phyloP scores from a whole-genome alignment of 2,888 invertebrate species.

The Lepidochitona cinerea region DNA sequence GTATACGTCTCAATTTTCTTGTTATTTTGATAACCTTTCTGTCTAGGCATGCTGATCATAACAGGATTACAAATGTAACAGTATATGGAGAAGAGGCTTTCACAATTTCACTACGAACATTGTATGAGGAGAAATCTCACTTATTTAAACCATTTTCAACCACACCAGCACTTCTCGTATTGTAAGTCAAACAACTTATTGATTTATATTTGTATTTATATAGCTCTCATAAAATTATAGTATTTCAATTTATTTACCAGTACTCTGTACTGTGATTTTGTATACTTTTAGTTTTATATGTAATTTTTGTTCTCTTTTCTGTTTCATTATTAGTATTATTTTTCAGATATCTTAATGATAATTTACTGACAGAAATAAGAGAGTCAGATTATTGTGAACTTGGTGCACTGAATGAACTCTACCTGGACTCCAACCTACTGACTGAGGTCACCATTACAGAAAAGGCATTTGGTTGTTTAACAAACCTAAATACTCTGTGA shows the following conservation, averaged over 20 bases:
- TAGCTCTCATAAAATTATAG: no score
- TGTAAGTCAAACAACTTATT: slow-evolving; percentile 15
- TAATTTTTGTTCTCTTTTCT: no score
- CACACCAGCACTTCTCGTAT: slow-evolving; percentile 12
- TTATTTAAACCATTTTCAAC: slow-evolving; percentile 15
- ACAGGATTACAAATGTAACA: slow-evolving; percentile 37
- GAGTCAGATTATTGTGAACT: slow-evolving; percentile 45
- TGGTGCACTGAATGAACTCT: slow-evolving; percentile 29
- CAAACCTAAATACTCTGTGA: slow-evolving; percentile 38
- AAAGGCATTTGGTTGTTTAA: slow-evolving; percentile 43
- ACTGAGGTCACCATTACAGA: slow-evolving; percentile 43
- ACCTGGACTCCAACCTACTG: slow-evolving; percentile 39
- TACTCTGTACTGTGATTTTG: no score
- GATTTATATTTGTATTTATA: background rate
- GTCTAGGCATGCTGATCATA: slow-evolving; percentile 47
- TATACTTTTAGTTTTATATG: no score
- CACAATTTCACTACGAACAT: slow-evolving; percentile 17
- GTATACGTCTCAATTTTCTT: no score
- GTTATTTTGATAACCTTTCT: background rate
- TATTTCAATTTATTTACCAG: no score
- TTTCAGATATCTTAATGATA: slow-evolving; percentile 39
- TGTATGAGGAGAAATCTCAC: slow-evolving; percentile 4
- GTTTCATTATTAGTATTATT: no score
- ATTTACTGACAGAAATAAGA: slow-evolving; percentile 36
- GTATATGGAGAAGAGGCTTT: slow-evolving; percentile 47